Percentiles rank a stretch among this genome's conserved stretches.
phyloP scores from a whole-genome alignment of 2,797 vertebrate species.

The Urosaurus nigricauda region DNA sequence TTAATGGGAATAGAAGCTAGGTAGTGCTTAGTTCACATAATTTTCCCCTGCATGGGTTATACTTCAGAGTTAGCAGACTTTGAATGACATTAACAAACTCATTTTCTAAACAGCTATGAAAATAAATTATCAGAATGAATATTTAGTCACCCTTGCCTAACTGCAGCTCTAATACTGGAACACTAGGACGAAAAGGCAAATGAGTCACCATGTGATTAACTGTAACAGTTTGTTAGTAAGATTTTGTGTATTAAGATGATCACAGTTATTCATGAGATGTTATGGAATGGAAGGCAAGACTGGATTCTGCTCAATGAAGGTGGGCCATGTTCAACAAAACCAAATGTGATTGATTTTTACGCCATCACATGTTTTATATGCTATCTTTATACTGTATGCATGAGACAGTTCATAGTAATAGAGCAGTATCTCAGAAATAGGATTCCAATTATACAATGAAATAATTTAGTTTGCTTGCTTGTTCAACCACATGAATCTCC shows the following conservation, averaged over 20 bases:
- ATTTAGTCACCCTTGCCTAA: slow-evolving; percentile 42
- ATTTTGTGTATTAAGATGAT: slow-evolving; percentile 30
- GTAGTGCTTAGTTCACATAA: neutral
- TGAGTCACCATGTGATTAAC: slow-evolving; percentile 55
- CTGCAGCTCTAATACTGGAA: slow-evolving; percentile 57
- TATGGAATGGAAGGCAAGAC: neutral
- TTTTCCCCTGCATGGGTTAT: slow-evolving; percentile 13
- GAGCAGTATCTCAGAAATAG: neutral
- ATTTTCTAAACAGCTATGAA: slow-evolving; percentile 37
- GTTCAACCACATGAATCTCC: neutral
- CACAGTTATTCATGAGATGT: slow-evolving; percentile 48
- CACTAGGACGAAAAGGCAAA: slow-evolving; percentile 57
- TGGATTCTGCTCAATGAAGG: slow-evolving; percentile 35
- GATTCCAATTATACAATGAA: neutral
- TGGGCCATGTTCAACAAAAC: neutral
- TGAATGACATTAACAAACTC: slow-evolving; percentile 51
- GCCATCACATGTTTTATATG: neutral
- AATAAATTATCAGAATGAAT: slow-evolving; percentile 42
- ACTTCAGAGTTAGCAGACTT: slow-evolving; percentile 46
- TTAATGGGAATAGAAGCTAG: neutral
- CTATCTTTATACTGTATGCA: neutral
- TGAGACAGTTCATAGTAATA: neutral
- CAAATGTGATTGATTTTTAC: neutral
- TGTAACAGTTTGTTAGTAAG: slow-evolving; percentile 43
- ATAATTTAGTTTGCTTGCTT: neutral